A percentile compares a stretch with the other conserved stretches of the same genome.
These are phyloP conservation scores for Drosophila flavopinicola DNA, from an alignment of 2,888 invertebrate species.

Conservation along the genomic window DNA sequence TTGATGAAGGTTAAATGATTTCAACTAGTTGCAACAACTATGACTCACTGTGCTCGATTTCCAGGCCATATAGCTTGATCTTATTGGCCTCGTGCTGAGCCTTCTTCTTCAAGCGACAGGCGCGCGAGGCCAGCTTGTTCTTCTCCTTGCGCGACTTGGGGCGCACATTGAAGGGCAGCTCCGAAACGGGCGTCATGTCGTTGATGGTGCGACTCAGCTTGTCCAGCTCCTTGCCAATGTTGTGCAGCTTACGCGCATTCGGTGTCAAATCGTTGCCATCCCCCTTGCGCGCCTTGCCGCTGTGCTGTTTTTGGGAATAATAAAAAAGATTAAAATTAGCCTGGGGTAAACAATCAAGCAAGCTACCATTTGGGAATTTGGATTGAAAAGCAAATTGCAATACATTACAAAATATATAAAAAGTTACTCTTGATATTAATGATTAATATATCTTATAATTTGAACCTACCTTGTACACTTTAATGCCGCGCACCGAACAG, in stretches of 20 bases:
- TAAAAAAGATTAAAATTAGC: not conserved
- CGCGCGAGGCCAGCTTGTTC: conserved; percentile 98
- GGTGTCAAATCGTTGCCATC: conserved; percentile 99
- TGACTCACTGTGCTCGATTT: conserved; percentile 96
- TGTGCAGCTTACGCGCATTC: conserved; percentile 95
- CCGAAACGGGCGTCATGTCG: conserved; percentile 97
- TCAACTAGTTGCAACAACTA: not conserved
- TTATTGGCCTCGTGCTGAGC: conserved; percentile 99
- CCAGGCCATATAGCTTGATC: conserved; percentile 96
- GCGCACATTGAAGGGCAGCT: conserved; percentile 94
- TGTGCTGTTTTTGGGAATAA: conserved; percentile 82
- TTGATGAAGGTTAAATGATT: not conserved
- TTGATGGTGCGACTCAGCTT: conserved; percentile 96
- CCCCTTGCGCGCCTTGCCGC: conserved; percentile 96
- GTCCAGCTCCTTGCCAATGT: conserved; percentile 96
- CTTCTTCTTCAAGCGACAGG: conserved; percentile 98
- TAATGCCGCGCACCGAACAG: conserved; percentile 95
- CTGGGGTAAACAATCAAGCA: too few species aligned
- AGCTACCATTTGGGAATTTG: too few species aligned
- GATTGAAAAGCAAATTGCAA: too few species aligned
- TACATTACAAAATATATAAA: too few species aligned
- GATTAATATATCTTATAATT: not conserved
- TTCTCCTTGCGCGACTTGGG: conserved; percentile 98
- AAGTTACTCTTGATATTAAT: too few species aligned
- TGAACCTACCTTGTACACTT: conserved; percentile 86